Base-by-base conservation (phyloP, 2,113 vertebrate species). In the Scytalopus superciliaris region DNA sequence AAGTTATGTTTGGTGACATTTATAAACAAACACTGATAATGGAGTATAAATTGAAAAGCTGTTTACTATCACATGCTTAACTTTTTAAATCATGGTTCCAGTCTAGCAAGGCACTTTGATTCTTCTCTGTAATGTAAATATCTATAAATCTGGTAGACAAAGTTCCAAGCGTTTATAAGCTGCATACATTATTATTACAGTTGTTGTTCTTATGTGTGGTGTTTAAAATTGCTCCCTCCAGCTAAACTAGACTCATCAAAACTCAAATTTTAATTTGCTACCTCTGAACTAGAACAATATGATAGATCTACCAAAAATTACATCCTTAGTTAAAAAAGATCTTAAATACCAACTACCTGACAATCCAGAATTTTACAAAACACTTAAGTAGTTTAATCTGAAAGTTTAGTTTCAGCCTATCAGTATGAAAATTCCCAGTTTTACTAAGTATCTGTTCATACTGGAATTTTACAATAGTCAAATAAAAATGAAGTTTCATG, bases 11-110 rank as follows among this genome's bases (percentile, higher is more conserved):
- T 91, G 64, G 52, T 90, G 79, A 84, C 83, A 84, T 60, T 90
- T 88, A 92, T 86, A 94, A 94, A 94, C 87, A 91, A 93, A 91
- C 57, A 91, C 78, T 62, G 47, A 86, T 87, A 94, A 94, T 79
- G 82, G 76, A 66, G 11, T 60, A 95, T 56, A 93, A 89, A 91
- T 31, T 94, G 76, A 91, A 90, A 95, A 62, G 27, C 37, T 94
- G 84, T 89, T 95, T 88, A 96, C 78, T 82, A n/a, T 56, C 49
- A 64, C 52, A 28, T 42, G 42, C 33, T 88, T 63, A 94, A 81
- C 45, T 69, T 89, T 91, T 94, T 88, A 94, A 87, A 91, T 70
- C 52, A 35, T 90, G 52, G n/a, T 70, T 94, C n/a, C 63, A 90
- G 62, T 13, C 74, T 92, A 82, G 57, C 66, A 94, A 81, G 44